Evolutionary conservation across 2,888 invertebrate species (phyloP).

Genomic region (Philereme vetulata): DNA sequence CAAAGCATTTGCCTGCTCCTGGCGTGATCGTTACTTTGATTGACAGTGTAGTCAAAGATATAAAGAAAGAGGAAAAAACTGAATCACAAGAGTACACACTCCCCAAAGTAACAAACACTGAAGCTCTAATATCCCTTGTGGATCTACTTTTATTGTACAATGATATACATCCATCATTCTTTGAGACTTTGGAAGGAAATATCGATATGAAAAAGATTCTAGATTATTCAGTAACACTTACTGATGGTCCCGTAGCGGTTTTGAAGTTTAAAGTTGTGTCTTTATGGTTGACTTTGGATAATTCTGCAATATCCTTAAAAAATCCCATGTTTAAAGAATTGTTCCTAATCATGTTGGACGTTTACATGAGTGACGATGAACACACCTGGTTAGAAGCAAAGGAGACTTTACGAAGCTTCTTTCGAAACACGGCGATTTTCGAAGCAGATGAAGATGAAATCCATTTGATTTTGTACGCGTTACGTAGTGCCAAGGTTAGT

Average conservation of each 20-base stretch:
- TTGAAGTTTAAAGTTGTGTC: conserved; percentile 77
- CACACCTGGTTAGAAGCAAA: conserved; percentile 80
- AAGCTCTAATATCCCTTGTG: conserved; percentile 63
- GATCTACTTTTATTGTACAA: conserved; percentile 72
- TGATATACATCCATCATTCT: conserved; percentile 70
- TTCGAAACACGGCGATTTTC: conserved; percentile 86
- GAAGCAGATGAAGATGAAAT: conserved; percentile 86
- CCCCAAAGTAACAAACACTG: conserved; percentile 58
- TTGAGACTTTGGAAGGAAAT: conserved; percentile 73
- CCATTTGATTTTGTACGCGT: conserved; percentile 85
- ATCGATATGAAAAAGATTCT: conserved; percentile 73
- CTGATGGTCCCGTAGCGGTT: conserved; percentile 54
- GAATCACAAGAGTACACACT: conserved; percentile 60
- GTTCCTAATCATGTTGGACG: conserved; percentile 82
- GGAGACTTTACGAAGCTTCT: conserved; percentile 80
- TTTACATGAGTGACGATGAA: conserved; percentile 69
- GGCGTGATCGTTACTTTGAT: conserved; percentile 62
- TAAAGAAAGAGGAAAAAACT: conserved; percentile 20
- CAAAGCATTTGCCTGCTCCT: conserved; percentile 72
- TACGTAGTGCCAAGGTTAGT: conserved; percentile 64
- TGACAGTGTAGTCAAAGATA: conserved; percentile 54
- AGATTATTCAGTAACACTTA: conserved; percentile 60
- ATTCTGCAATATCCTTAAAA: conserved; percentile 77
- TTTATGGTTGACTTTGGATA: conserved; percentile 73
- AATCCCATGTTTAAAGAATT: conserved; percentile 81